Percentiles rank a stretch among this genome's conserved stretches.
phyloP scores from a whole-genome alignment of 2,797 vertebrate species.

The Chelon labrosus region DNA sequence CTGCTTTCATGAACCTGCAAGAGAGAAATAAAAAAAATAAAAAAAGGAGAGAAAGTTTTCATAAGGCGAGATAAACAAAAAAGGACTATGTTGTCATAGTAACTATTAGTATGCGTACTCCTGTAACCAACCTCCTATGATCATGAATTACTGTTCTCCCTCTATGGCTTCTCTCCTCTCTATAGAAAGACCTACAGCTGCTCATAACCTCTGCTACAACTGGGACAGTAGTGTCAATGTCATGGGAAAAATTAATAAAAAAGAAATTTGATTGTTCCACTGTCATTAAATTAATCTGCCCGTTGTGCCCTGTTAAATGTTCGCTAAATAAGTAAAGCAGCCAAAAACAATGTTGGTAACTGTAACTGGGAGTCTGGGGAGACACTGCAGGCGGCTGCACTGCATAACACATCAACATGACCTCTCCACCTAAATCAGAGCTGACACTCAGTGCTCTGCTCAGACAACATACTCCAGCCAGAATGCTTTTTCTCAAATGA shows the following conservation, averaged over 20 bases:
- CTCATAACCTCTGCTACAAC: slow-evolving; percentile 1
- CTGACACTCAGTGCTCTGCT: slow-evolving; percentile 27
- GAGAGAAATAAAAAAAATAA: background rate
- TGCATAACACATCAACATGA: slow-evolving; percentile 42
- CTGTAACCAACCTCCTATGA: background rate
- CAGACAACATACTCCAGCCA: slow-evolving; percentile 26
- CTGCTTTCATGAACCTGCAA: slow-evolving; percentile 90
- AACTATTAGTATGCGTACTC: background rate
- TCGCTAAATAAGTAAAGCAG: slow-evolving; percentile 28
- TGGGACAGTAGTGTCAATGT: slow-evolving; percentile 9
- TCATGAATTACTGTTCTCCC: background rate
- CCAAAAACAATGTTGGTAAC: slow-evolving; percentile 22
- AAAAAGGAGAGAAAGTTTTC: slow-evolving; percentile 3
- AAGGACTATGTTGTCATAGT: background rate
- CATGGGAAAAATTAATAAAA: slow-evolving; percentile 36
- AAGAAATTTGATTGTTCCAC: slow-evolving; percentile 20
- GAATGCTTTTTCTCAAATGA: slow-evolving; percentile 39
- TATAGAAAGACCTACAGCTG: background rate
- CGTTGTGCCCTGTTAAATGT: slow-evolving; percentile 1
- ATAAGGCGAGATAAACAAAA: slow-evolving; percentile 12
- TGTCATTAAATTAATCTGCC: slow-evolving; percentile 54
- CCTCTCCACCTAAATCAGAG: slow-evolving; percentile 46
- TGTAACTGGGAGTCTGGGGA: slow-evolving; percentile 20
- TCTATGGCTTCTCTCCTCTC: background rate
- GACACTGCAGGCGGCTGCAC: slow-evolving; percentile 33